phyloP scores from a whole-genome alignment of 2,888 invertebrate genomes.

The Tachina lurida region DNA sequence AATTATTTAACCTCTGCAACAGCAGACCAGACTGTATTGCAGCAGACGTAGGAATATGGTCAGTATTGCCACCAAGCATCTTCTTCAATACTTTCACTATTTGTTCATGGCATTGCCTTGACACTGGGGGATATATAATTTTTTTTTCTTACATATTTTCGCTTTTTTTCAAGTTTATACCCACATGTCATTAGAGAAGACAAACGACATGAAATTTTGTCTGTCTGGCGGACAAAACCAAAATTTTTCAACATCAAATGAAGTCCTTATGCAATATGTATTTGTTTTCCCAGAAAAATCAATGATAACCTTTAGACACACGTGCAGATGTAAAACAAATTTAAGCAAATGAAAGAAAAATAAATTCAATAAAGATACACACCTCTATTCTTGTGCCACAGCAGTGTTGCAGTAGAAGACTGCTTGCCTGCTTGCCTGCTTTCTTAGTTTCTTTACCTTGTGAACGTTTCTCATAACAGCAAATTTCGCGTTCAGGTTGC shows the following conservation, averaged over 20 bases:
- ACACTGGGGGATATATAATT: constrained; percentile 50
- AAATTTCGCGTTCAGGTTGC: constrained; percentile 15
- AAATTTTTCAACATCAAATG: constrained; percentile 11
- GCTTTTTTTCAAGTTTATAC: constrained; percentile 11
- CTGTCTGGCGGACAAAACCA: background rate
- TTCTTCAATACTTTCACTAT: constrained; percentile 63
- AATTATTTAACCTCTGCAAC: constrained; percentile 58
- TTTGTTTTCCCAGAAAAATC: constrained; percentile 24
- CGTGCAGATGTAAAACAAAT: constrained; percentile 24
- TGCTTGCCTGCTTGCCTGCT: too few relatives aligned
- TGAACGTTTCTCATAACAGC: constrained; percentile 13
- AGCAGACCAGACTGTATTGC: background rate
- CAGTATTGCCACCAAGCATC: constrained; percentile 27
- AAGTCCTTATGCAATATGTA: constrained; percentile 58
- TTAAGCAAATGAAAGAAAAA: background rate
- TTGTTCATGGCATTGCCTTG: constrained; percentile 44
- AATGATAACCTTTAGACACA: constrained; percentile 51
- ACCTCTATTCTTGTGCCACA: constrained; percentile 21
- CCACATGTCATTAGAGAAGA: constrained; percentile 29
- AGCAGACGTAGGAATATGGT: background rate
- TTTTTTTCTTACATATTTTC: background rate
- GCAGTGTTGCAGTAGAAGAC: background rate
- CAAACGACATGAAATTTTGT: constrained; percentile 17
- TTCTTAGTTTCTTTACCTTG: background rate
- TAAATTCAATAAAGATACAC: constrained; percentile 37